phyloP scores from a whole-genome alignment of 1,140 invertebrate species.

The Oscheius sp. region DNA sequence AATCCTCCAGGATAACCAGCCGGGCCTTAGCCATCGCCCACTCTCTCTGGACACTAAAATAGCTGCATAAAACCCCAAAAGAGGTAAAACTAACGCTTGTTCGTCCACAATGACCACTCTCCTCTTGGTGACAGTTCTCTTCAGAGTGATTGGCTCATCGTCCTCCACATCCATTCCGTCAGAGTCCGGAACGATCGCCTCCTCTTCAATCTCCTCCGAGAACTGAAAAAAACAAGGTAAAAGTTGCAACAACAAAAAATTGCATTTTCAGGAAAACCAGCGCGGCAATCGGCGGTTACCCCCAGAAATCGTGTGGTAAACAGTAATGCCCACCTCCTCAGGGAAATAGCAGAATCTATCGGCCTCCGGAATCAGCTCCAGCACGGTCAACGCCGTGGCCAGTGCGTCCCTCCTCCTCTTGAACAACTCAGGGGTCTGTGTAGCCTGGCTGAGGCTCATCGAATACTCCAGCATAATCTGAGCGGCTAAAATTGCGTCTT shows the following conservation, averaged over 20 bases:
- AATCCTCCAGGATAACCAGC: neutral
- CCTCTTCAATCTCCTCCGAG: neutral
- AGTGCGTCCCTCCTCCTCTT: neutral
- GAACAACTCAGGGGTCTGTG: neutral
- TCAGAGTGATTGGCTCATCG: neutral
- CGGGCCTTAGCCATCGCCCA: neutral
- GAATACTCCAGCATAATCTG: neutral
- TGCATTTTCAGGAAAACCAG: no score
- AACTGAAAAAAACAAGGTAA: neutral
- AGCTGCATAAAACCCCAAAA: neutral
- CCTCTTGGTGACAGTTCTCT: neutral
- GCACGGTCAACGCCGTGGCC: neutral
- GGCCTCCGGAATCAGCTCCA: neutral
- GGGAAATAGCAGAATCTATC: neutral
- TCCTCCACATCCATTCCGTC: neutral
- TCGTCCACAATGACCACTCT: neutral
- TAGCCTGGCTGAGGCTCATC: neutral
- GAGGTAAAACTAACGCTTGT: neutral
- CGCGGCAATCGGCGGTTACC: no score
- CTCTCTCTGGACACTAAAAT: neutral
- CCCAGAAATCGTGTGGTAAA: no score
- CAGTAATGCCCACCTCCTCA: neutral
- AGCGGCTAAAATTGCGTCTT: neutral
- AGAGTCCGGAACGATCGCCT: neutral
- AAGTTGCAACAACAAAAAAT: neutral